A percentile compares a stretch with the other conserved stretches of the same genome.
These are phyloP conservation scores for Pedicia rivosa DNA, from an alignment of 2,888 invertebrate genomes.

Conservation along the genomic window DNA sequence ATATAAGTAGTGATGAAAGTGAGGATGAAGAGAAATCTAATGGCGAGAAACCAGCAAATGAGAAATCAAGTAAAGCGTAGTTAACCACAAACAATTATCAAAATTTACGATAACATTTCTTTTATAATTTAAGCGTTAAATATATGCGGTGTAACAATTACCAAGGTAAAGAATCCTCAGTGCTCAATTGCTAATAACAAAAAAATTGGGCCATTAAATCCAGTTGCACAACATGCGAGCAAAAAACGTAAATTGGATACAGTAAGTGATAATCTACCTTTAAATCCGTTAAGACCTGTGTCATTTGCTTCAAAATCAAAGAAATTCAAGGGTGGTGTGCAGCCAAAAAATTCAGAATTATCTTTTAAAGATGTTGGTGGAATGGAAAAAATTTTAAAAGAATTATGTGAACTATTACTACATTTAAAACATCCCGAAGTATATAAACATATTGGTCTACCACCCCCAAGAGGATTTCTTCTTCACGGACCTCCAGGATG, in stretches of 20 bases:
- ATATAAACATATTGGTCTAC: constrained; percentile 67
- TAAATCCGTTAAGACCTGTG: constrained; percentile 19
- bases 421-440: constrained; percentile 85
- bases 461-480: constrained; percentile 79
- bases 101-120: no score
- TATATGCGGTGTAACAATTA: background rate
- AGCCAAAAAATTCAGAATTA: constrained; percentile 7
- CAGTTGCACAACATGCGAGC: constrained; percentile 6
- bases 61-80: constrained; percentile 34
- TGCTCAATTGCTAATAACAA: constrained; percentile 2
- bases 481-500: constrained; percentile 95
- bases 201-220: constrained; percentile 9
- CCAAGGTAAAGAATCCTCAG: constrained; percentile 1
- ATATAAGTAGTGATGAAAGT: constrained; percentile 63
- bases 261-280: constrained; percentile 7
- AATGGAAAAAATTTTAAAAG: constrained; percentile 51
- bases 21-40: constrained; percentile 37
- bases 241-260: constrained; percentile 11
- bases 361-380: constrained; percentile 54
- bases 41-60: no score
- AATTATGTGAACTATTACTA: constrained; percentile 57
- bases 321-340: constrained; percentile 8
- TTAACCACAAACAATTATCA: no score
- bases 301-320: background rate
- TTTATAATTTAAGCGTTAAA: background rate